These are phyloP conservation scores for Etheostoma nigrum DNA, from an alignment of 2,797 vertebrate species.

Conservation along the genomic window DNA sequence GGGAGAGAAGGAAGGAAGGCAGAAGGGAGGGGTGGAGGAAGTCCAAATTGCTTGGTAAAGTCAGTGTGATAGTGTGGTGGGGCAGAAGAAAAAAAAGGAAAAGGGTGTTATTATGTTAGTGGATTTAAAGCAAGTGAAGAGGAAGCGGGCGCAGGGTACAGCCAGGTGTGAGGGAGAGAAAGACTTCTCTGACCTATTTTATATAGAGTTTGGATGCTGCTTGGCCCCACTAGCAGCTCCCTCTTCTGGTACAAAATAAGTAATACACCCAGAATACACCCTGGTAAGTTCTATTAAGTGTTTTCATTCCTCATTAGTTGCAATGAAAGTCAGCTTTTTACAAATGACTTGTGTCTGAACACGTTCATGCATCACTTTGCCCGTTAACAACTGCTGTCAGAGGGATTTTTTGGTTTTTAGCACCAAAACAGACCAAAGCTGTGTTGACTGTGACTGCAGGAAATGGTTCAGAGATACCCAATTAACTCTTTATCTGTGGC, in stretches of 20 bases:
- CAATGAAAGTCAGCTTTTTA: constrained; percentile 61
- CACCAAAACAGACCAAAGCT: constrained; percentile 37
- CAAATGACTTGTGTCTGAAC: constrained; percentile 55
- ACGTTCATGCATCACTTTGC: constrained; percentile 57
- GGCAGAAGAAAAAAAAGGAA: constrained; percentile 9
- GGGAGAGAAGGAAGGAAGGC: background rate
- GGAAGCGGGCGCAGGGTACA: constrained; percentile 28
- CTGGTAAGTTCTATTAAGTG: constrained; percentile 1
- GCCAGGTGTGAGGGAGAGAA: constrained; percentile 64
- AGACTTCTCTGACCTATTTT: constrained; percentile 81
- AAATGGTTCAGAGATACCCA: constrained; percentile 25
- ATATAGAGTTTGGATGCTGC: constrained; percentile 55
- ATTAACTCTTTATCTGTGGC: constrained; percentile 13
- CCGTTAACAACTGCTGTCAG: constrained; percentile 62
- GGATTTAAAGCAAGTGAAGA: constrained; percentile 43
- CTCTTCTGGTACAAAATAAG: constrained; percentile 74
- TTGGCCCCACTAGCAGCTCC: constrained; percentile 66
- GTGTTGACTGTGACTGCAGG: constrained; percentile 36
- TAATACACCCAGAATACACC: constrained; percentile 37
- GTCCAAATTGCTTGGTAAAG: constrained; percentile 41
- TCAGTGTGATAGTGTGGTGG: constrained; percentile 10
- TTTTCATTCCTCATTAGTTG: constrained; percentile 71
- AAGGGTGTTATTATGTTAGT: constrained; percentile 42
- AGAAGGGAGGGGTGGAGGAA: constrained; percentile 1
- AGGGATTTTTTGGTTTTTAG: constrained; percentile 39